Conservation (phyloP, 2,797 vertebrate species). For the Gymnodraco acuticeps region DNA sequence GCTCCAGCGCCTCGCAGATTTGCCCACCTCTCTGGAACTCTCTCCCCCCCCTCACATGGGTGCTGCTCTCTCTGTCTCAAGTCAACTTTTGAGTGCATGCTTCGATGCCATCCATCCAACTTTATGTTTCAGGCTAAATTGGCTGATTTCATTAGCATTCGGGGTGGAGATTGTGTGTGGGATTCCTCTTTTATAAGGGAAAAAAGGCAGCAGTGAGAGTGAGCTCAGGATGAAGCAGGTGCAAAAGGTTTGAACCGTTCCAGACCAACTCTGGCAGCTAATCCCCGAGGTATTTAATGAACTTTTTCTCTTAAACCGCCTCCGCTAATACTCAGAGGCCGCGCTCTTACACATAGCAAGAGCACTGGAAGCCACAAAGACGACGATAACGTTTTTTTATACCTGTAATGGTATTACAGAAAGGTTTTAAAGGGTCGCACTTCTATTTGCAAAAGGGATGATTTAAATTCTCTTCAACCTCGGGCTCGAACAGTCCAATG, state of each 20-base stretch:
- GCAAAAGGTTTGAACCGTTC: conserved; percentile 79
- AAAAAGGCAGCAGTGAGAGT: conserved; percentile 38
- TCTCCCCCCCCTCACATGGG: conserved; percentile 47
- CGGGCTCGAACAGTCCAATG: conserved; percentile 26
- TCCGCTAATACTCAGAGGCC: conserved; percentile 70
- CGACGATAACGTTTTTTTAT: conserved; percentile 32
- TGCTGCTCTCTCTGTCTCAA: conserved; percentile 62
- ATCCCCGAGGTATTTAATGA: conserved; percentile 84
- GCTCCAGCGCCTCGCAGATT: conserved; percentile 74
- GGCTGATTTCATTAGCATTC: conserved; percentile 84
- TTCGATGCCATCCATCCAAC: conserved; percentile 63
- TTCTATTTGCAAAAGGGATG: conserved; percentile 47
- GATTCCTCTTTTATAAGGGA: conserved; percentile 26
- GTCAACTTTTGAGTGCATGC: conserved; percentile 71
- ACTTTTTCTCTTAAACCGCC: conserved; percentile 77
- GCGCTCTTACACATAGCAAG: conserved; percentile 48
- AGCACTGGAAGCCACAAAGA: conserved; percentile 51
- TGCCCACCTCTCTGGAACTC: conserved; percentile 76
- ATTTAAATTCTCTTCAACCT: conserved; percentile 60
- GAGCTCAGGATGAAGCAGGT: conserved; percentile 76
- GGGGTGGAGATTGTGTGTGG: conserved; percentile 76
- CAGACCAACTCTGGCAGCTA: conserved; percentile 67
- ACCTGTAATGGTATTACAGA: conserved; percentile 54
- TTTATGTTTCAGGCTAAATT: conserved; percentile 83
- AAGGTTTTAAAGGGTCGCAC: conserved; percentile 49